Base-by-base conservation (phyloP, 2,113 vertebrate genomes). In the Capreolus pygargus region DNA sequence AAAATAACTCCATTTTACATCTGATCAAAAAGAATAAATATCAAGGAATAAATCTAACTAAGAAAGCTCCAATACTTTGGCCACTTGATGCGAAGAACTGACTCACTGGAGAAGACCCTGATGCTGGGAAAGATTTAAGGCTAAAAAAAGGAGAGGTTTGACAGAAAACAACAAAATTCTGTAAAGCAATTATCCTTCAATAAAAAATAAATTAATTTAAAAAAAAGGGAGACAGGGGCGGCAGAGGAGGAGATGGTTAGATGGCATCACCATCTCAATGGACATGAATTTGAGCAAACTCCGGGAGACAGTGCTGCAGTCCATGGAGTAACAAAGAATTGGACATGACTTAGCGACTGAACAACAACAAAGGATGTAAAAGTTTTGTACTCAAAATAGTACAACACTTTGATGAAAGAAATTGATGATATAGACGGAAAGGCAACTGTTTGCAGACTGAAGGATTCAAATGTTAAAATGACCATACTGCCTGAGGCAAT, bases 161-260 rank as follows among this genome's bases (percentile, higher is more conserved):
- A 67, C 17, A 67, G n/a, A 36, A 36, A 11, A 67, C 17, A 5
- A 67, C 33, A 67, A 67, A 67, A 36, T 36, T 36, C 64, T 67
- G 64, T 36, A 67, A 67, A 36, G 17, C 64, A 67, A 67, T 67
- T 67, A 67, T 8, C 33, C 64, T n/a, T n/a, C 64, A 67, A 19
- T 67, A 67, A 67, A n/a, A 67, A 67, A 19, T 67, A n/a, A 67
- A n/a, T 67, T 0, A 67, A 67, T 33, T 14, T 7, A 1, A 61
- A 61, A 61, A n/a, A 67, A n/a, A 67, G 19, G 33, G 64, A 67
- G 8, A n/a, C 0, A 7, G 61, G 61, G 33, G 1, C 2, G 0
- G 33, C 64, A 67, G 64, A 19, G 33, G 64, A 67, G 33, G 64
- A 67, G 64, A 67, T 67, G 64, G 64, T 67, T 19, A 67, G 64